A percentile compares a stretch with the other conserved stretches of the same genome.
Conservation (phyloP, 1,140 invertebrate genomes). For the Zaprionus ornatus region DNA sequence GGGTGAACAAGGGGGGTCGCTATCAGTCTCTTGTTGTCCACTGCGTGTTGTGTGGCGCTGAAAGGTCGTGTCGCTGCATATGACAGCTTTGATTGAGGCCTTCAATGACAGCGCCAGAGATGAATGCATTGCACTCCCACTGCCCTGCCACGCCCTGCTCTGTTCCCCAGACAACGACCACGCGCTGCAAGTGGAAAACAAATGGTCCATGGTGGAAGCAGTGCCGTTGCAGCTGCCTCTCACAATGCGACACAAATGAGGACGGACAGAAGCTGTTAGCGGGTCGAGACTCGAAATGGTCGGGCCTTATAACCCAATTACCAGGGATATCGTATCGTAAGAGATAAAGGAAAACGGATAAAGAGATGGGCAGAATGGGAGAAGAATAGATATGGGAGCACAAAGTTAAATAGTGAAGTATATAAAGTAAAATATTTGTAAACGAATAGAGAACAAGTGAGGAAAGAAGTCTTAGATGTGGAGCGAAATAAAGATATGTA, state of each 20-base stretch:
- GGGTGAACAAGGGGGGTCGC: background rate
- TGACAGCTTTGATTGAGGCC: conserved; percentile 77
- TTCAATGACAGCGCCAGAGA: conserved; percentile 60
- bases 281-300: conserved; percentile 12
- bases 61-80: conserved; percentile 60
- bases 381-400: background rate
- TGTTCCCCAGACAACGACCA: background rate
- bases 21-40: conserved; percentile 8
- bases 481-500: background rate
- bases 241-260: conserved; percentile 31
- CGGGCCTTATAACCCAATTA: conserved; percentile 2
- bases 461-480: too few species aligned
- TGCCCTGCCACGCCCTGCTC: background rate
- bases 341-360: background rate
- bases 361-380: background rate
- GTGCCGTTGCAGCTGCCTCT: conserved; percentile 23
- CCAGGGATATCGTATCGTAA: background rate
- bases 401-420: background rate
- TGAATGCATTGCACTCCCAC: background rate
- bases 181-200: conserved; percentile 16
- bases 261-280: conserved; percentile 30
- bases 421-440: too few species aligned
- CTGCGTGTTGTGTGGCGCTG: conserved; percentile 36
- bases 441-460: too few species aligned
- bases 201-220: conserved; percentile 31